phyloP scores from a whole-genome alignment of 2,888 invertebrate species.

The Sycophila texana region DNA sequence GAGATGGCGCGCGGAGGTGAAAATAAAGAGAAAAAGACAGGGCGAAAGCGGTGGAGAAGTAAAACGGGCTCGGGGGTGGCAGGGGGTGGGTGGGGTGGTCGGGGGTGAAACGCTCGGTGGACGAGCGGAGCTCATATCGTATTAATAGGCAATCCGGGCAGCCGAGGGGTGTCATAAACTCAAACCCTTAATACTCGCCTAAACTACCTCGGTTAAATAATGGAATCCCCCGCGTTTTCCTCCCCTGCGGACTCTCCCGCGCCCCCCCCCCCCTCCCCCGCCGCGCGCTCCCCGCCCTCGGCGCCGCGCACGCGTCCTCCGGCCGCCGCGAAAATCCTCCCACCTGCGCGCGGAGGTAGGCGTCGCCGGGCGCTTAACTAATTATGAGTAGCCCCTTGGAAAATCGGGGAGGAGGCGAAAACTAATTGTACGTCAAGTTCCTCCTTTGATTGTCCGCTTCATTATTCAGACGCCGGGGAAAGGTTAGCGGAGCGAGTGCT shows the following conservation, averaged over 20 bases:
- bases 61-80: conserved; percentile 49
- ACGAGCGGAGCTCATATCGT: conserved; percentile 74
- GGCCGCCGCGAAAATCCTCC: neutral
- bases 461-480: conserved; percentile 45
- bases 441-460: conserved; percentile 52
- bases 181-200: conserved; percentile 75
- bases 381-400: conserved; percentile 59
- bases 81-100: conserved; percentile 43
- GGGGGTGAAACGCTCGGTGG: conserved; percentile 53
- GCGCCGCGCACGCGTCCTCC: conserved; percentile 54
- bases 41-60: conserved; percentile 10
- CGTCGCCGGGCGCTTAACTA: conserved; percentile 58
- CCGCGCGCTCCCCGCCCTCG: conserved; percentile 56
- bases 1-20: conserved; percentile 18
- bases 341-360: conserved; percentile 8
- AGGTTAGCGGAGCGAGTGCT: neutral
- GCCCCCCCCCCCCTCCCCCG: conserved; percentile 58
- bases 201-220: conserved; percentile 76
- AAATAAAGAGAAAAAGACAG: conserved; percentile 35
- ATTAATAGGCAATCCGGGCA: conserved; percentile 76
- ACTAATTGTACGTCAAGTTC: conserved; percentile 50
- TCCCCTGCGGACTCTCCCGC: conserved; percentile 56
- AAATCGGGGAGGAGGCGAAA: conserved; percentile 33
- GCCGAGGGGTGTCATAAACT: conserved; percentile 76
- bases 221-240: conserved; percentile 71